Evolutionary conservation across 2,113 vertebrate species (phyloP).

Genomic region (Callospermophilus lateralis): DNA sequence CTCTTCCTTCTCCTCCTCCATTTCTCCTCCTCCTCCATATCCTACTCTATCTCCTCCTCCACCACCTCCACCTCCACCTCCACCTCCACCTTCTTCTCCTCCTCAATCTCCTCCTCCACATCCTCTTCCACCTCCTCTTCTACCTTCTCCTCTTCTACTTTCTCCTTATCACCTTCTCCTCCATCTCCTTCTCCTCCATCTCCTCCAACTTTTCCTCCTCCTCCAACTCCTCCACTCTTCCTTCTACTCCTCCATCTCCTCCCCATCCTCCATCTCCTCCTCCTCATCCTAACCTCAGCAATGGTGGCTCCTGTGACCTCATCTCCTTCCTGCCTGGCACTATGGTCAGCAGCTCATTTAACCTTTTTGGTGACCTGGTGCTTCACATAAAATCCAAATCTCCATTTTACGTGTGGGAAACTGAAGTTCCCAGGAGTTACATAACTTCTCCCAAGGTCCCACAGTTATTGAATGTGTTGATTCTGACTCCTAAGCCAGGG

Average conservation of each 20-base stretch:
- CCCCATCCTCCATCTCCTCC: too few species aligned
- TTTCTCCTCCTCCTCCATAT: too few species aligned
- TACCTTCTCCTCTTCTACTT: too few species aligned
- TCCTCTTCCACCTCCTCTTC: too few species aligned
- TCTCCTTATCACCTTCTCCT: too few species aligned
- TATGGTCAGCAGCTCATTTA: rapidly evolving
- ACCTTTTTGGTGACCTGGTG: rapidly evolving
- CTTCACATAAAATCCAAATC: rapidly evolving
- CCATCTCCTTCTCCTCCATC: too few species aligned
- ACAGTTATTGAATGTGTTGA: rapidly evolving
- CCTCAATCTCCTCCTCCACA: too few species aligned
- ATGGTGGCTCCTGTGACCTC: rapidly evolving
- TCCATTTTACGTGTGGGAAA: rapidly evolving
- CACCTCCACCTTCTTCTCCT: too few species aligned
- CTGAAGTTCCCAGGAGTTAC: not conserved
- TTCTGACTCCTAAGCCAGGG: not conserved
- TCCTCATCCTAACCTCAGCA: not conserved
- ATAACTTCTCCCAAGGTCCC: rapidly evolving
- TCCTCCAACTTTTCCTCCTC: too few species aligned
- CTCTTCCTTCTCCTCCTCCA: not conserved
- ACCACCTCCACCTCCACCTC: too few species aligned
- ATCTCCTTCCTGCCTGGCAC: rapidly evolving
- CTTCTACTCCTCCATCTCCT: not conserved
- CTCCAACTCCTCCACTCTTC: too few species aligned
- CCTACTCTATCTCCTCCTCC: too few species aligned